Base-by-base conservation (phyloP, 2,113 vertebrate species). In the Nothobranchius furzeri region DNA sequence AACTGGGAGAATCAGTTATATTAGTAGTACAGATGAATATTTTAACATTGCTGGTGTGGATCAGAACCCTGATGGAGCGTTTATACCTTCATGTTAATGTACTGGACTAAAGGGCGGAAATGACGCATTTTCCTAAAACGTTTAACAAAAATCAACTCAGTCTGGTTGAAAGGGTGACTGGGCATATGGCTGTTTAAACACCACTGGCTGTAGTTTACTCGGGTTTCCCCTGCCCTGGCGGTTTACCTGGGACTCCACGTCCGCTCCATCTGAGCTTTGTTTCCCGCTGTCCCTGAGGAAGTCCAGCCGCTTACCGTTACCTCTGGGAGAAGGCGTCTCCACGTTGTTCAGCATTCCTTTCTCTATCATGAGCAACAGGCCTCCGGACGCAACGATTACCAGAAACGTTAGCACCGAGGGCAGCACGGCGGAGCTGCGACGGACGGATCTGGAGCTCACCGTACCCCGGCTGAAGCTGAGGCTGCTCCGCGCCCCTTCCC, bases 401-500 rank as follows among this genome's bases (percentile, higher is more conserved):
- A 94, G 95, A 83, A 99, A 98, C 89, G 96, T 98, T 60, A 98
- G 90, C 92, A 98, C 94, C 59, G 97, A 96, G 14, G 97, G 96
- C 83, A 98, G 90, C 10, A 98, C 86, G 24, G 92, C 83, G 9
- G 94, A 71, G 79, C 87, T 70, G 48, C 91, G 72, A 64, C 91
- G 90, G 9, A 53, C 73, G 0, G 90, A 86, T 40, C 67, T 63
- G 11, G 85, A 59, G 51, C 17, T 85, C 47, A 73, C 64, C 3
- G 86, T 50, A 1, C 73, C 58, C 64, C 88, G n/a, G n/a, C n/a
- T 80, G 6, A 89, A 87, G 85, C 76, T 85, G 3, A 76, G 24
- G 49, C 75, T 57, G 62, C 77, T 78, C 12, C 83, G 80, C 5
- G 57, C 35, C 6, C 60, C 86, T 15, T 64, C 77, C 63, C 43